These are phyloP conservation scores for Aphaenogaster ashmeadi DNA, from an alignment of 1,140 invertebrate genomes.

Conservation along the genomic window DNA sequence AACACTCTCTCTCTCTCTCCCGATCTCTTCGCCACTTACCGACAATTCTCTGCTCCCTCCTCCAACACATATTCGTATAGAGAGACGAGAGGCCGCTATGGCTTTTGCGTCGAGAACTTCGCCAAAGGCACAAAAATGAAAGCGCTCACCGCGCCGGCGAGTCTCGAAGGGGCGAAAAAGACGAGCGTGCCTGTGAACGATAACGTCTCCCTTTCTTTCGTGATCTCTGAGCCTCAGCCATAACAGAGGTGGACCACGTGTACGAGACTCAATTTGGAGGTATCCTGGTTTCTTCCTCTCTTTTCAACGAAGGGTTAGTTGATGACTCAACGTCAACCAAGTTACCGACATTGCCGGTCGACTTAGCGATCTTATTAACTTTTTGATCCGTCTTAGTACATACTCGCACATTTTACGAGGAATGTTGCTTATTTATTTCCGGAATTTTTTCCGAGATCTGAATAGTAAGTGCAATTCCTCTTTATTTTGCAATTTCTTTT, in stretches of 20 bases:
- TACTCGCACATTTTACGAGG: background rate
- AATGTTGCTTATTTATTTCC: background rate
- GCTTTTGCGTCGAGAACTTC: slow-evolving; percentile 60
- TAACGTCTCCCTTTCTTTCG: slow-evolving; percentile 44
- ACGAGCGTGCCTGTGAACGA: slow-evolving; percentile 67
- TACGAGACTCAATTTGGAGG: slow-evolving; percentile 18
- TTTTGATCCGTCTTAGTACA: background rate
- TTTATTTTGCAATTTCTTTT: background rate
- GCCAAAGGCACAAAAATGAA: slow-evolving; percentile 71
- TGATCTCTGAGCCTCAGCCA: background rate
- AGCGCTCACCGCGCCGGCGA: slow-evolving; percentile 41
- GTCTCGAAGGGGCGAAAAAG: slow-evolving; percentile 56
- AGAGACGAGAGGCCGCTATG: slow-evolving; percentile 26
- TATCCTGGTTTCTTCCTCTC: background rate
- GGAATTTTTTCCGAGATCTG: background rate
- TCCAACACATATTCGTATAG: slow-evolving; percentile 27
- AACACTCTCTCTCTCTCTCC: background rate
- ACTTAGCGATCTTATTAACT: slow-evolving; percentile 8
- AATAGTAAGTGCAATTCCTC: background rate
- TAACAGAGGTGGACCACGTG: slow-evolving; percentile 20
- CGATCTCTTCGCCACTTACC: slow-evolving; percentile 35
- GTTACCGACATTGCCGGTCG: background rate
- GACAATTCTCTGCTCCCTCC: slow-evolving; percentile 41
- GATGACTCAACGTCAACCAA: background rate
- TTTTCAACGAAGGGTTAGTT: background rate